These are phyloP conservation scores for Lampris megalopsis DNA, from an alignment of 2,113 vertebrate species.

Conservation along the genomic window DNA sequence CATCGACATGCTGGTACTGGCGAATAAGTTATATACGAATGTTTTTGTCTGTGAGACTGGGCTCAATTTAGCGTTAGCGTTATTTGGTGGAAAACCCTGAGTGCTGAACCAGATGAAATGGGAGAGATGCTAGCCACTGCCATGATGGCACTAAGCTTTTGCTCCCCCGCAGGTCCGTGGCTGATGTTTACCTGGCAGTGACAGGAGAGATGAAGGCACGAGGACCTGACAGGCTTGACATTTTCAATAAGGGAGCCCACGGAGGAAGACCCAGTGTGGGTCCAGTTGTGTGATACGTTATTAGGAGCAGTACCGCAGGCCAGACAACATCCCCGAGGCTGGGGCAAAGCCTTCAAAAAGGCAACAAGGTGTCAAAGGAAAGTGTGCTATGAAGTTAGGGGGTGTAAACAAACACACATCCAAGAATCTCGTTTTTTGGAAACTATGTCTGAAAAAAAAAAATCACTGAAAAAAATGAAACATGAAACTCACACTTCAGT, in stretches of 20 bases:
- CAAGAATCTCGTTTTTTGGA: too few species aligned
- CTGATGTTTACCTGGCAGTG: conserved; percentile 43
- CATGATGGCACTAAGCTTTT: conserved; percentile 22
- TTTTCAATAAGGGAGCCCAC: conserved; percentile 56
- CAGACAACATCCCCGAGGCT: background rate
- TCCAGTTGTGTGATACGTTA: conserved; percentile 25
- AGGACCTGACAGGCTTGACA: conserved; percentile 58
- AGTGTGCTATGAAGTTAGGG: background rate
- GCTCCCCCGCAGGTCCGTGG: conserved; percentile 1
- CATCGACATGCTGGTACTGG: too few species aligned
- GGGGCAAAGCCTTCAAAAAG: background rate
- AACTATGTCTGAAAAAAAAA: too few species aligned
- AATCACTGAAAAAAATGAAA: too few species aligned
- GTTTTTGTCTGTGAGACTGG: too few species aligned
- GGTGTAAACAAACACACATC: background rate
- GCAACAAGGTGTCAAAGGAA: background rate
- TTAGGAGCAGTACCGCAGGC: conserved; percentile 28
- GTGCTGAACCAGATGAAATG: conserved; percentile 22
- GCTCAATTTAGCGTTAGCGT: background rate
- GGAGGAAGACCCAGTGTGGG: conserved; percentile 38
- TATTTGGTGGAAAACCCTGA: conserved; percentile 8
- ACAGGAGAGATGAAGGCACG: conserved; percentile 26
- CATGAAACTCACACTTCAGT: too few species aligned
- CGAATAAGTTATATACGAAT: too few species aligned
- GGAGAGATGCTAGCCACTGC: background rate